Evolutionary conservation across 37 sponge, comb jelly and placozoan species (phyloP), one percentile per base, ranked within the genome.

Genomic region (Mnemiopsis leidyi): DNA sequence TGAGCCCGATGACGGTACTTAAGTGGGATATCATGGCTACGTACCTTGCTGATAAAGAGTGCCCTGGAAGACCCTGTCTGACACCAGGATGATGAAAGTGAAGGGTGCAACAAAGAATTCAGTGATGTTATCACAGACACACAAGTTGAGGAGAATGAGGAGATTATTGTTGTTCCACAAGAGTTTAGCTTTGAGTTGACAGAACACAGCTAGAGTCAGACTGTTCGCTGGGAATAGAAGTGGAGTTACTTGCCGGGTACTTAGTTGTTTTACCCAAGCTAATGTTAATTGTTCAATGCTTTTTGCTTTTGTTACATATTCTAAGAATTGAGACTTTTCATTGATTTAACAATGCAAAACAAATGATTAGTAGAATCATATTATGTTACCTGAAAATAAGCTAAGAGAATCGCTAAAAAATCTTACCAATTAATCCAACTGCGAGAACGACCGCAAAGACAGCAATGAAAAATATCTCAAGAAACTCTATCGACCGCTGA

Each of bases 201-300:
- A 29, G 30, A 71, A 71, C 30, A 71, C 75, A 3, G 75, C 75
- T 28, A 71, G 75, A 23, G 75, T 71, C 75, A 71, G 75, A 25
- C 75, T 71, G 75, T 71, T 71, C 30, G 75, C 75, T 71, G 75
- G 2, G 75, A n/a, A n/a, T n/a, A n/a, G n/a, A n/a, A n/a, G n/a
- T n/a, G n/a, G n/a, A n/a, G n/a, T n/a, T n/a, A n/a, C n/a, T n/a
- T n/a, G n/a, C n/a, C n/a, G n/a, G n/a, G n/a, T n/a, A n/a, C n/a
- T n/a, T n/a, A n/a, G n/a, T n/a, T n/a, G n/a, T n/a, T n/a, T n/a
- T n/a, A n/a, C n/a, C n/a, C n/a, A n/a, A n/a, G n/a, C n/a, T n/a
- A n/a, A n/a, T n/a, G n/a, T n/a, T n/a, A n/a, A n/a, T n/a, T n/a
- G n/a, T n/a, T n/a, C n/a, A n/a, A n/a, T n/a, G n/a, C n/a, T n/a